Base-by-base conservation (phyloP, 2,888 invertebrate genomes). In the Tupiocoris notatus region DNA sequence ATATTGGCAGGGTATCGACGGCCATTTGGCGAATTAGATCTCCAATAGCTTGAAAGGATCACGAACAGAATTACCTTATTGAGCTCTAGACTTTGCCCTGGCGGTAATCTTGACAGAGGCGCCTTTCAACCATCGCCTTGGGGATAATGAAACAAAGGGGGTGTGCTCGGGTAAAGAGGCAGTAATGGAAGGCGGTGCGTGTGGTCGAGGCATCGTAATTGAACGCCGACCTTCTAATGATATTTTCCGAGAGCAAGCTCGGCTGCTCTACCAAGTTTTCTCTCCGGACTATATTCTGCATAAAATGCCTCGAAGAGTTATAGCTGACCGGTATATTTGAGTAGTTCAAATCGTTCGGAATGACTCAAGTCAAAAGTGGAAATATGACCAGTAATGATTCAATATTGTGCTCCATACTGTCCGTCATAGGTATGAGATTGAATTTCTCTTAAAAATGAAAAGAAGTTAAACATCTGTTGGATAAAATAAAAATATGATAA, bases 91-190 rank as follows among this genome's bases (percentile, higher is more conserved):
- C 39, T 39, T 39, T 39, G 39, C 39, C n/a, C n/a, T n/a, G n/a
- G n/a, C 39, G 39, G 39, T 39, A 39, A 39, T 39, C 39, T 39
- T 39, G 39, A 39, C 39, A 39, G 39, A 39, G 39, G 39, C 39
- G 39, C 39, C 39, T 39, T 39, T 39, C 39, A 39, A 39, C 39
- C n/a, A n/a, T n/a, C n/a, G n/a, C n/a, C 39, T 39, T 39, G 12
- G 65, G 25, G 17, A 39, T 65, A 65, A 65, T 24, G 39, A 65
- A 65, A 25, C 6, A 9, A 39, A n/a, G 65, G 20, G 18, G 25
- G 17, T 9, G 18, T 39, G 22, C 12, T 16, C 20, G 56, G 21
- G 67, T 67, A n/a, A n/a, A n/a, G 39, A 7, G 39, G 39, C 39
- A 39, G 12, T 39, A 12, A 12, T 3, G 39, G 39, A 39, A 39